Evolutionary conservation across 2,113 vertebrate species (phyloP).

Genomic region (Menidia beryllina): DNA sequence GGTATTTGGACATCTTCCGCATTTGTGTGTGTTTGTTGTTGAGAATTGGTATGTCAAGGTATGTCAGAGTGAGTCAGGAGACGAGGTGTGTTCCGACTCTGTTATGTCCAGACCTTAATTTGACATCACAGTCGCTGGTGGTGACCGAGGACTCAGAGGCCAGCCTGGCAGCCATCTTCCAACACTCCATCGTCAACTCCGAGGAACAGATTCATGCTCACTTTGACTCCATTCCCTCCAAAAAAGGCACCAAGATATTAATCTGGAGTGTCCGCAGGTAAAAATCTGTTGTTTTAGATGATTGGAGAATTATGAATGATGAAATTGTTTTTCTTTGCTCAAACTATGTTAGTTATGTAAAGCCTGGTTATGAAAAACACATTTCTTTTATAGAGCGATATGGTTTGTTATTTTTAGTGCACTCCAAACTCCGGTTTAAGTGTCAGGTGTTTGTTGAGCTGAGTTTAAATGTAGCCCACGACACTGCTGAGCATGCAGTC

Average conservation of each 20-base stretch:
- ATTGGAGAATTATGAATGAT: too few relatives aligned
- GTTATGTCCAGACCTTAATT: conserved; percentile 75
- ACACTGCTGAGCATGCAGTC: not conserved
- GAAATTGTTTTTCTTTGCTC: not conserved
- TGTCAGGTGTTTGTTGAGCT: not conserved
- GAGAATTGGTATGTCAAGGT: not conserved
- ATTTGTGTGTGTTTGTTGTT: not conserved
- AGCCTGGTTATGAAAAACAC: not conserved
- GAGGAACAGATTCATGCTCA: conserved; percentile 82
- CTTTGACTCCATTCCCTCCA: conserved; percentile 83
- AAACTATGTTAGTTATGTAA: not conserved
- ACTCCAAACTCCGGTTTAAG: not conserved
- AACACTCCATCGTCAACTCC: conserved; percentile 82
- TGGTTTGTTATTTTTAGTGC: not conserved
- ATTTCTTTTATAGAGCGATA: not conserved
- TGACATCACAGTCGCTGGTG: conserved; percentile 81
- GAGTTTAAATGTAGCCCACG: not conserved
- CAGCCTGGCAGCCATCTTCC: conserved; percentile 85
- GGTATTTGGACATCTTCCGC: not conserved
- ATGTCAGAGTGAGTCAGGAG: not conserved
- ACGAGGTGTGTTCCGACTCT: not conserved
- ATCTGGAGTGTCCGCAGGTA: conserved; percentile 89
- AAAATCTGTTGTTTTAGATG: not conserved
- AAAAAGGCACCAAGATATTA: conserved; percentile 87
- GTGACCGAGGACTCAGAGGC: conserved; percentile 86